Conservation (phyloP, 1,140 invertebrate genomes). For the Diorhabda carinulata region DNA sequence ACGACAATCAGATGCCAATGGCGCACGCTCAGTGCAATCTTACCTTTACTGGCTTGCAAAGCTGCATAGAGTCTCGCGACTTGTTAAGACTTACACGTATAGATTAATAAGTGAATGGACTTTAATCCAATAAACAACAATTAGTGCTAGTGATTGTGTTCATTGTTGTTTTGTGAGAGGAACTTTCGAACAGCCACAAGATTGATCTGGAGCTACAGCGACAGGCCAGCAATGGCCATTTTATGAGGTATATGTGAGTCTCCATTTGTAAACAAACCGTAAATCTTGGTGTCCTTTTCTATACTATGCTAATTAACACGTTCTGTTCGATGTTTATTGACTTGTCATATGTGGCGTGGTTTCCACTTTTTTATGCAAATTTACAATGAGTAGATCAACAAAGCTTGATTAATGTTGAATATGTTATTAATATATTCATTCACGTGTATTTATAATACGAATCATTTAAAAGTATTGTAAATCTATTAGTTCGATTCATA, state of each 20-base stretch:
- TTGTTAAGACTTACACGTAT: constrained; percentile 40
- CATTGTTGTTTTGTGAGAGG: constrained; percentile 22
- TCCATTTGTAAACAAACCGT: constrained; percentile 30
- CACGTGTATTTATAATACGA: neutral
- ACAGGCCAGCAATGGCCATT: constrained; percentile 48
- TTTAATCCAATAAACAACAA: constrained; percentile 17
- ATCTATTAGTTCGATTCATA: too few species aligned
- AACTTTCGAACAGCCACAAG: constrained; percentile 41
- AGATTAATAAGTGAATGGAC: constrained; percentile 16
- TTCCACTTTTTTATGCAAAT: constrained; percentile 1
- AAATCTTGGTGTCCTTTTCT: constrained; percentile 15
- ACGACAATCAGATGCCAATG: constrained; percentile 8
- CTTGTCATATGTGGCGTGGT: constrained; percentile 4
- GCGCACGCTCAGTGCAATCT: constrained; percentile 38
- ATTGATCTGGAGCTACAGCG: constrained; percentile 49
- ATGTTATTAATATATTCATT: neutral
- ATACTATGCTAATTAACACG: constrained; percentile 20
- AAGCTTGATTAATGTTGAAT: neutral
- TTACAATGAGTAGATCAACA: neutral
- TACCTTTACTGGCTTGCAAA: constrained; percentile 30
- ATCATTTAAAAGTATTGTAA: too few species aligned
- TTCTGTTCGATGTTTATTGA: constrained; percentile 17
- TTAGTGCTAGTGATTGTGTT: constrained; percentile 26
- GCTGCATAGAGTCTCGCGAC: constrained; percentile 41
- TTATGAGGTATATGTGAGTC: constrained; percentile 43